Conservation (phyloP, 2,797 vertebrate species). For the Vipera ursinii region DNA sequence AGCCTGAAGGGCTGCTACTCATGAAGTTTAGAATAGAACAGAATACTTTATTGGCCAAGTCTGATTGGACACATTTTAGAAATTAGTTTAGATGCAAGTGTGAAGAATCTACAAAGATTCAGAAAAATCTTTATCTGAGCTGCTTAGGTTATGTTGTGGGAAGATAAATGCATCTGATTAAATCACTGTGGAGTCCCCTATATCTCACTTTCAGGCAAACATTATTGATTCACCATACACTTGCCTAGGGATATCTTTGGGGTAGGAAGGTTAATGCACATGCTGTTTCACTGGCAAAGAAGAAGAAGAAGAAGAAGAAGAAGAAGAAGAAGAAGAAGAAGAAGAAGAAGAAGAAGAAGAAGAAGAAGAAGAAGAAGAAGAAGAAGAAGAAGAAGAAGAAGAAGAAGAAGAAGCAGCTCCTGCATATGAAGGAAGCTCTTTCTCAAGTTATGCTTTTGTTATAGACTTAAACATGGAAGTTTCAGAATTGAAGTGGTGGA, state of each 20-base stretch:
- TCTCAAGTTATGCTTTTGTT: not conserved
- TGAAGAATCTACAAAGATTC: conserved; percentile 7
- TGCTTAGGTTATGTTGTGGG: not conserved
- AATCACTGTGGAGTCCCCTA: not conserved
- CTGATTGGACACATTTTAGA: no score
- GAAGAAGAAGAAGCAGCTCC: not conserved
- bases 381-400: no score
- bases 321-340: no score
- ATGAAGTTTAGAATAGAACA: no score
- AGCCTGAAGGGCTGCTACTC: not conserved
- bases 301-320: not conserved
- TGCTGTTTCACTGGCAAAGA: not conserved
- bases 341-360: no score
- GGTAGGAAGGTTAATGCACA: not conserved
- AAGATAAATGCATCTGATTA: conserved; percentile 15
- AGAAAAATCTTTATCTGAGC: not conserved
- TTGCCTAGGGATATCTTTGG: not conserved
- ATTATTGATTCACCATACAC: not conserved
- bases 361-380: no score
- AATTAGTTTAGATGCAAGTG: not conserved
- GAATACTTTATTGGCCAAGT: no score
- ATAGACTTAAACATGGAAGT: not conserved
- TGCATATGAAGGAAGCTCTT: not conserved
- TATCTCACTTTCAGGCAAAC: not conserved
- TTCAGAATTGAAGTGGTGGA: not conserved